Evolutionary conservation across 2,797 vertebrate genomes (phyloP).

Genomic region (Labroides dimidiatus): DNA sequence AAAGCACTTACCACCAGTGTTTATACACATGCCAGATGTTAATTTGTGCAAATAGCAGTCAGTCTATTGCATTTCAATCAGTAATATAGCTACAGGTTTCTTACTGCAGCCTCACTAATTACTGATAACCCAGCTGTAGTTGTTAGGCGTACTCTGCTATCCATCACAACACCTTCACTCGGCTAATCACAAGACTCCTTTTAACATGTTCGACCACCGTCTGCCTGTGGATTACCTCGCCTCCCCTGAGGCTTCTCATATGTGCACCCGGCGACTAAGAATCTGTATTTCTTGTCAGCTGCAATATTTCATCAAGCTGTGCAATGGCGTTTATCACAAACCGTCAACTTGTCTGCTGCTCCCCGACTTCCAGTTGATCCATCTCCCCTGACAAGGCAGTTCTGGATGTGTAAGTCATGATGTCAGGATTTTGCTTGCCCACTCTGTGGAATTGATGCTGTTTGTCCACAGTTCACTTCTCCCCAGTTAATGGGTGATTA

Average conservation of each 20-base stretch:
- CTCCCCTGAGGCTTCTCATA: constrained; percentile 34
- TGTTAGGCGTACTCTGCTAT: constrained; percentile 10
- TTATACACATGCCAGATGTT: constrained; percentile 34
- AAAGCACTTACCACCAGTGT: constrained; percentile 19
- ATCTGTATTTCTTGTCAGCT: constrained; percentile 36
- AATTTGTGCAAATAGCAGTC: constrained; percentile 41
- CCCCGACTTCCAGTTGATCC: constrained; percentile 58
- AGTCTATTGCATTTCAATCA: constrained; percentile 40
- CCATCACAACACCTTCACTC: constrained; percentile 12
- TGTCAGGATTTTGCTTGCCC: constrained; percentile 55
- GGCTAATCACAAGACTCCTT: constrained; percentile 38
- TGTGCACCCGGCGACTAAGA: constrained; percentile 31
- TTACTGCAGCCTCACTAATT: constrained; percentile 1
- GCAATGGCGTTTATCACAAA: constrained; percentile 39
- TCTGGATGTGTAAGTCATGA: constrained; percentile 65
- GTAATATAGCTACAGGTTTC: constrained; percentile 8
- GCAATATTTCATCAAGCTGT: constrained; percentile 43
- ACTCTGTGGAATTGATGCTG: constrained; percentile 66
- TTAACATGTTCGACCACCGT: constrained; percentile 37
- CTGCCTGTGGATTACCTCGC: constrained; percentile 37
- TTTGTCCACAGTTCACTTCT: constrained; percentile 71
- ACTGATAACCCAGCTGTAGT: constrained; percentile 21
- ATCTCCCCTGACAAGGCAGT: constrained; percentile 62
- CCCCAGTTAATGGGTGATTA: constrained; percentile 73
- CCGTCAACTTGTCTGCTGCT: constrained; percentile 47